Percentiles rank a stretch among this genome's conserved stretches.
phyloP scores from a whole-genome alignment of 2,113 vertebrate genomes.

The Callipepla squamata region DNA sequence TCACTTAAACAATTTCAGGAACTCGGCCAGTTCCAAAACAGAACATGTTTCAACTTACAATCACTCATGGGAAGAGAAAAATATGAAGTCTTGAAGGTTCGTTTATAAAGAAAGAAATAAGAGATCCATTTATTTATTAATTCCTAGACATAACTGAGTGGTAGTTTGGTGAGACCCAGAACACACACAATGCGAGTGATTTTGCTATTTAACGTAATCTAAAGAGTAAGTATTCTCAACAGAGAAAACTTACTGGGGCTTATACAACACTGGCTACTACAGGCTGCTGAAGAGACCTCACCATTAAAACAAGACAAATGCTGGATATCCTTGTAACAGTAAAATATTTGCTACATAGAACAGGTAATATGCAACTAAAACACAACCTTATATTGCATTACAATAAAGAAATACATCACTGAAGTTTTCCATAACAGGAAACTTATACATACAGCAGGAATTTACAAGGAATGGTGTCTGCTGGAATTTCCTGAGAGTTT shows the following conservation, averaged over 20 bases:
- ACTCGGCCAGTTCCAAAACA: not conserved
- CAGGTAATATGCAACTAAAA: not conserved
- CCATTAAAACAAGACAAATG: not conserved
- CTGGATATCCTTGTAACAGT: not conserved
- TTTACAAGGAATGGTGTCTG: not conserved
- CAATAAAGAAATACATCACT: not conserved
- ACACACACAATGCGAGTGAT: not conserved
- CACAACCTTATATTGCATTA: not conserved
- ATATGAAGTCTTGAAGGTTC: not conserved
- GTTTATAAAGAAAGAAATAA: not conserved
- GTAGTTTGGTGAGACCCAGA: not conserved
- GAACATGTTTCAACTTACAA: not conserved
- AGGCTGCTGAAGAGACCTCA: not conserved
- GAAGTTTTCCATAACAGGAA: not conserved
- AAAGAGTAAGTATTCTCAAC: not conserved
- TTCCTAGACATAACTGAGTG: not conserved
- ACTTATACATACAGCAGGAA: not conserved
- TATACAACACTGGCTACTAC: not conserved
- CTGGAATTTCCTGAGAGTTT: not conserved
- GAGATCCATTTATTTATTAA: not conserved
- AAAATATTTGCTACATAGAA: not conserved
- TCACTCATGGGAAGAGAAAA: not conserved
- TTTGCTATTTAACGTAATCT: not conserved
- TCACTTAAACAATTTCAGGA: constrained; percentile 14
- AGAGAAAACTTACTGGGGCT: not conserved